Evolutionary conservation across 2,113 vertebrate genomes (phyloP).

Genomic region (Tricholaema leucomelas): DNA sequence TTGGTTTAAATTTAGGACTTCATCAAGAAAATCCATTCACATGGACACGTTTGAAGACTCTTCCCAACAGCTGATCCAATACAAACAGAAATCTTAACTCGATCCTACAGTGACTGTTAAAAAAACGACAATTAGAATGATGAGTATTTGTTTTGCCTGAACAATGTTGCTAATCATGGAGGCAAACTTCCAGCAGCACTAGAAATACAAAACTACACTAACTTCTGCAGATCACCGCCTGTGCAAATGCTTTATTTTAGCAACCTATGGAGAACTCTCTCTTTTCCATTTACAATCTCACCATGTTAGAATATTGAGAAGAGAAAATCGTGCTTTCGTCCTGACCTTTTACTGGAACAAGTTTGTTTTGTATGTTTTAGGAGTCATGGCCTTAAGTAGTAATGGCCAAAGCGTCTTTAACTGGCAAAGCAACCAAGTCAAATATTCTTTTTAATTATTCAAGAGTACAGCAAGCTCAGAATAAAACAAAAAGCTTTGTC

Average conservation of each 20-base stretch:
- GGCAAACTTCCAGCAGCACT: neutral
- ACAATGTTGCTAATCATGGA: accelerated
- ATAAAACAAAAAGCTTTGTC: neutral
- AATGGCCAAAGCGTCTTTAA: neutral
- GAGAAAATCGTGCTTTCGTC: neutral
- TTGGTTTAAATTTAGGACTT: neutral
- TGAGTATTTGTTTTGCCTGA: neutral
- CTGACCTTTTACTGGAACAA: neutral
- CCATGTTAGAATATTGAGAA: neutral
- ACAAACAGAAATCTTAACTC: neutral
- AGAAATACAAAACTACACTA: neutral
- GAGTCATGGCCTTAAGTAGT: neutral
- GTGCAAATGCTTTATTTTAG: neutral
- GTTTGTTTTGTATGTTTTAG: neutral
- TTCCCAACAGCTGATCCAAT: neutral
- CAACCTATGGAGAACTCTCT: neutral
- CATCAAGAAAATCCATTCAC: neutral
- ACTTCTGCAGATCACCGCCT: neutral
- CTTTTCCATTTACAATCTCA: neutral
- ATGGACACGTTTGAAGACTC: neutral
- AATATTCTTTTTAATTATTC: neutral
- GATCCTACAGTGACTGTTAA: neutral
- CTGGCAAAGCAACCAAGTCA: neutral
- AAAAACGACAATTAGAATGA: neutral
- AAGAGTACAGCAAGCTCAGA: neutral